Evolutionary conservation across 1,140 invertebrate species (phyloP), one percentile per base, ranked within the genome.

Genomic region (Bombus difficillimus): DNA sequence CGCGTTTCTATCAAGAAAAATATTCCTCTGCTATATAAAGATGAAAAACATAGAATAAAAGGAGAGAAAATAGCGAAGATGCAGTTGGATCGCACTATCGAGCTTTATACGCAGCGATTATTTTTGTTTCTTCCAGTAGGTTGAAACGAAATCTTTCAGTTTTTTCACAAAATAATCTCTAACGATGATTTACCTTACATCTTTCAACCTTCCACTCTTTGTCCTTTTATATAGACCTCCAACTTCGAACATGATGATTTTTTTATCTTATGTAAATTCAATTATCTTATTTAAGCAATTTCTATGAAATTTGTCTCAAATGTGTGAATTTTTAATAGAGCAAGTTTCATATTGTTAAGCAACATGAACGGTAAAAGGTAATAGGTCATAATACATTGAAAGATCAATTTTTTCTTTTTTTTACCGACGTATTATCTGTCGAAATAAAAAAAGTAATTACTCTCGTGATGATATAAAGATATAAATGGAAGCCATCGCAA

Each of bases 1-100:
- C 72, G 73, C 32, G 32, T 77, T 77, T 77, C 32, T 53, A 76
- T 68, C 80, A 32, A 68, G 43, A 8, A 47, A 83, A 76, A 83
- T 77, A 47, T 47, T 75, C 0, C 41, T 15, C 9, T n/a, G 15
- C 5, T 32, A 47, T 64, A 64, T 68, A 34, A 68, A 57, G 1
- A 32, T 8, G 25, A 37, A 32, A 68, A 53, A 43, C 15, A 28
- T 1, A 28, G 32, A 34, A 37, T 8, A 6, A 43, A 32, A 18
- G 1, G 25, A 37, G 3, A 47, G 8, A n/a, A 12, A 39, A 41
- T 32, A 32, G 34, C 10, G 9, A 68, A 68, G 32, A 68, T 22
- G 9, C 34, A 25, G 66, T 18, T 28, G 1, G 25, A 25, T 37
- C 32, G 32, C n/a, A 13, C 13, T n/a, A 47, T 22, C 9, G n/a